Evolutionary conservation across 2,113 vertebrate species (phyloP).

Genomic region (rabbit (Oryctolagus cuniculus)): mOryCun1.1 NC_091453.1:85306001-85306500

Average conservation of each 20-base stretch:
- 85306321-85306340: no score
- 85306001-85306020: not conserved
- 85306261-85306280: not conserved
- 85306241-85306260: slow-evolving; percentile 57
- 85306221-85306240: not conserved
- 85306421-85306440: no score
- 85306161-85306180: slow-evolving; percentile 22
- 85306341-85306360: no score
- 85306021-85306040: not conserved
- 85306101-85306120: slow-evolving; percentile 36
- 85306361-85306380: no score
- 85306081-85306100: no score
- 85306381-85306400: no score
- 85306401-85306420: no score
- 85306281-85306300: no score
- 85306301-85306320: no score
- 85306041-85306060: not conserved
- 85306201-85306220: slow-evolving; percentile 16
- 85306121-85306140: not conserved
- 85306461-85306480: no score
- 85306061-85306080: not conserved
- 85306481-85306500: no score
- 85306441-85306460: no score
- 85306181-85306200: slow-evolving; percentile 28
- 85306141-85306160: not conserved